Evolutionary conservation across 2,888 invertebrate genomes (phyloP).

Genomic region (Drosophila testacea): DNA sequence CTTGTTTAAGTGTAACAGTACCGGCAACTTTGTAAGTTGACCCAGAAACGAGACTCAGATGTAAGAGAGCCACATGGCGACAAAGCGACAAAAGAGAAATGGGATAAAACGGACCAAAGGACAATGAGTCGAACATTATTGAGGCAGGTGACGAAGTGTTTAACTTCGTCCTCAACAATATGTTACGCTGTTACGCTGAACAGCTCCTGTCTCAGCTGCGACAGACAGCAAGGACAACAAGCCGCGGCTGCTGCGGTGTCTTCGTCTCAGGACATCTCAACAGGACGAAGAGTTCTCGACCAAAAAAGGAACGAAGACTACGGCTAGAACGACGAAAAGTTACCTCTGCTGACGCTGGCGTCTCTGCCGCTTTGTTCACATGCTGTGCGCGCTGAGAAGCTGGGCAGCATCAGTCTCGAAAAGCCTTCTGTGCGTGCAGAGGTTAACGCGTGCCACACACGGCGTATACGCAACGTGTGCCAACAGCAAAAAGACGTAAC

Average conservation of each 20-base stretch:
- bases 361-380: conserved; percentile 33
- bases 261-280: conserved; percentile 50
- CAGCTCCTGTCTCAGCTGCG: conserved; percentile 27
- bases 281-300: conserved; percentile 53
- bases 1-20: conserved; percentile 17
- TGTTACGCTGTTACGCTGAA: conserved; percentile 52
- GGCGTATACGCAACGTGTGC: conserved; percentile 69
- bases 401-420: conserved; percentile 74
- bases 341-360: conserved; percentile 30
- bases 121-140: conserved; percentile 36
- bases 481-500: conserved; percentile 50
- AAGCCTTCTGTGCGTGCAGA: conserved; percentile 79
- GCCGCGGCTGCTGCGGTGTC: conserved; percentile 38
- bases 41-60: conserved; percentile 48
- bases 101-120: conserved; percentile 1
- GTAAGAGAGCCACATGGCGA: conserved; percentile 54
- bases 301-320: conserved; percentile 18
- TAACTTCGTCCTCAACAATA: conserved; percentile 81
- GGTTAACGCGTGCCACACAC: conserved; percentile 70
- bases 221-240: conserved; percentile 39
- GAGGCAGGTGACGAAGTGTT: conserved; percentile 70
- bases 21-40: conserved; percentile 38
- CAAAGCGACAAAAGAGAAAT: conserved; percentile 73
- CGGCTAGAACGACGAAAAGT: conserved; percentile 27
- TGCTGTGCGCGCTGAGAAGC: conserved; percentile 43